phyloP scores from a whole-genome alignment of 2,888 invertebrate genomes.

The Clusia tigrina region DNA sequence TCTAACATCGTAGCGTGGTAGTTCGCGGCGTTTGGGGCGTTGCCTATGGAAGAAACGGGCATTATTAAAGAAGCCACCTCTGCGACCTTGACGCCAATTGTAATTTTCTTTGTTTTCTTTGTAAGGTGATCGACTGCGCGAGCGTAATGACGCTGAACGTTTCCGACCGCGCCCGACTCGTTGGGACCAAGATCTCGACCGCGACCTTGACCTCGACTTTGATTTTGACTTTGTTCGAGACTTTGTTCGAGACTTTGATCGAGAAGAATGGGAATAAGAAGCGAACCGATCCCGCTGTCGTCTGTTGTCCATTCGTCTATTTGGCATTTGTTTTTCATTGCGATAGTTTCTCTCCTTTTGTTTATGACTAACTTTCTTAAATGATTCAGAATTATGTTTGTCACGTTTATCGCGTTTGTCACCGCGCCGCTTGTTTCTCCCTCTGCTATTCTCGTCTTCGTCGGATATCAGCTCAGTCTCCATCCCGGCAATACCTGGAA shows the following conservation, averaged over 20 bases:
- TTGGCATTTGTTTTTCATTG: slow-evolving; percentile 67
- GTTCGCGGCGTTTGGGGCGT: slow-evolving; percentile 74
- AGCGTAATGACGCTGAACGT: slow-evolving; percentile 35
- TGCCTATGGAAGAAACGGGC: slow-evolving; percentile 41
- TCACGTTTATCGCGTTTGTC: slow-evolving; percentile 43
- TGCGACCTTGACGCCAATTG: slow-evolving; percentile 17
- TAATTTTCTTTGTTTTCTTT: slow-evolving; percentile 61
- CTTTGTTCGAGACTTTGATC: background rate
- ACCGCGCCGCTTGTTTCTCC: slow-evolving; percentile 32
- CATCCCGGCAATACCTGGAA: slow-evolving; percentile 67
- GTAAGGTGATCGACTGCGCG: slow-evolving; percentile 44
- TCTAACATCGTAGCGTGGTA: slow-evolving; percentile 84
- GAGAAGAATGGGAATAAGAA: slow-evolving; percentile 35
- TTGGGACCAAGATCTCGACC: slow-evolving; percentile 1
- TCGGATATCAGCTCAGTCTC: slow-evolving; percentile 81
- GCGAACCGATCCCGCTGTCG: slow-evolving; percentile 30
- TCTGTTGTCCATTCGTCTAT: background rate
- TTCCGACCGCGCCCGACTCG: slow-evolving; percentile 34
- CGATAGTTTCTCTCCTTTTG: slow-evolving; percentile 82
- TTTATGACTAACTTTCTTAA: slow-evolving; percentile 82
- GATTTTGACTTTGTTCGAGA: slow-evolving; percentile 21
- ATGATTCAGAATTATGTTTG: slow-evolving; percentile 67
- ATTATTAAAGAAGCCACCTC: slow-evolving; percentile 40
- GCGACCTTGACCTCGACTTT: slow-evolving; percentile 21
- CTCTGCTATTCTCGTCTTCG: slow-evolving; percentile 67